A percentile compares a stretch with the other conserved stretches of the same genome.
These are phyloP conservation scores for Agrochola lota DNA, from an alignment of 2,888 invertebrate species.

Conservation along the genomic window DNA sequence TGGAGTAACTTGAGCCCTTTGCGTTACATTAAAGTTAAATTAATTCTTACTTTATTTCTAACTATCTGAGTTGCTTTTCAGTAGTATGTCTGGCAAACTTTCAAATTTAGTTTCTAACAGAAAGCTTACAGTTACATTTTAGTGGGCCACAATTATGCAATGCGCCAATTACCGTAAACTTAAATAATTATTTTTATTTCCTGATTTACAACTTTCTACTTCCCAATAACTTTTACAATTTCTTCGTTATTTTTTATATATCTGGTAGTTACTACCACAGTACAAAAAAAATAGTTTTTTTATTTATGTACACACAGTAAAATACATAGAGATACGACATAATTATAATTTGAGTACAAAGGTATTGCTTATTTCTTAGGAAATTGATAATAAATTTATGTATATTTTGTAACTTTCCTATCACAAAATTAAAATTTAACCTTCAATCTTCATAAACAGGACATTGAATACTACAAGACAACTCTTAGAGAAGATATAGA, in stretches of 20 bases:
- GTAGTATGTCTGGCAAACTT: constrained; percentile 15
- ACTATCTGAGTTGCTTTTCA: not conserved
- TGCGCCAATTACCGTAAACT: not conserved
- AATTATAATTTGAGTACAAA: too few species aligned
- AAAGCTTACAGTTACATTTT: not conserved
- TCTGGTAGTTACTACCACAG: not conserved
- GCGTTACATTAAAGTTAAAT: too few species aligned
- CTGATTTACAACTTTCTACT: not conserved
- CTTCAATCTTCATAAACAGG: constrained; percentile 89
- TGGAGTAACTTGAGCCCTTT: not conserved
- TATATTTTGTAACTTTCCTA: too few species aligned
- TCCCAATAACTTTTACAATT: not conserved
- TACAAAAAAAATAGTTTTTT: too few species aligned
- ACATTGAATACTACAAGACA: constrained; percentile 97
- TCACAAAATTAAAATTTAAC: too few species aligned
- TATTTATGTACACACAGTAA: too few species aligned
- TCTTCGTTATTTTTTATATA: not conserved
- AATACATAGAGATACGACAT: too few species aligned
- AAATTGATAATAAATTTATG: too few species aligned
- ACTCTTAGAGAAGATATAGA: constrained; percentile 97
- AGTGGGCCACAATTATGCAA: too few species aligned
- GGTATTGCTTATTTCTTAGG: too few species aligned
- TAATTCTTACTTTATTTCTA: not conserved
- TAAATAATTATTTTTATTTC: not conserved
- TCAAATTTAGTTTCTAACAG: not conserved